These are phyloP conservation scores for Jordanella pulchra DNA, from an alignment of 2,797 vertebrate genomes.

Conservation along the genomic window DNA sequence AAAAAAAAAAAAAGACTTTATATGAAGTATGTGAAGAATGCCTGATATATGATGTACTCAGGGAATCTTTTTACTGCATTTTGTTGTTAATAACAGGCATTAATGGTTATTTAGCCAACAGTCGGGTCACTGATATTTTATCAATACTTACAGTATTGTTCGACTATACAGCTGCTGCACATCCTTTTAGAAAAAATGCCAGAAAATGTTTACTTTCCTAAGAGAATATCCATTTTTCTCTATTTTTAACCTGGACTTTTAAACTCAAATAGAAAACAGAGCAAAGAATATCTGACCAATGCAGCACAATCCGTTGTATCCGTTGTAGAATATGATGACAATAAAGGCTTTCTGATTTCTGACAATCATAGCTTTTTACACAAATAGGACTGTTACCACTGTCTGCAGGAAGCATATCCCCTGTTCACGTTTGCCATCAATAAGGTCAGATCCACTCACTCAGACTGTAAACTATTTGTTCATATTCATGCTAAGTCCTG, in stretches of 20 bases:
- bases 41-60: conserved; percentile 50
- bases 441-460: conserved; percentile 42
- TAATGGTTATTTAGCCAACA: conserved; percentile 15
- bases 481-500: conserved; percentile 14
- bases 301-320: conserved; percentile 1
- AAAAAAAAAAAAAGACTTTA: conserved; percentile 43
- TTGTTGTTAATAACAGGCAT: conserved; percentile 25
- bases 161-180: not conserved
- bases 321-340: no score
- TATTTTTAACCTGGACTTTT: conserved; percentile 9
- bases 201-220: not conserved
- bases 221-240: not conserved
- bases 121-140: conserved; percentile 10
- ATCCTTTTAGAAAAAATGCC: not conserved
- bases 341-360: no score
- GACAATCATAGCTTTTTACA: conserved; percentile 36
- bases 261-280: conserved; percentile 32
- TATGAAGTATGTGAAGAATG: conserved; percentile 38
- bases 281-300: conserved; percentile 15
- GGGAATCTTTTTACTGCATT: conserved; percentile 36
- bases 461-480: conserved; percentile 35
- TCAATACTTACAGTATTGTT: no score
- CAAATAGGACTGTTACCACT: conserved; percentile 23
- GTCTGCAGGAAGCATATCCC: conserved; percentile 26
- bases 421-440: conserved; percentile 31